Percentiles rank a stretch among this genome's conserved stretches.
Conservation (phyloP, 2,797 vertebrate genomes). For the Zenarchopterus dispar region DNA sequence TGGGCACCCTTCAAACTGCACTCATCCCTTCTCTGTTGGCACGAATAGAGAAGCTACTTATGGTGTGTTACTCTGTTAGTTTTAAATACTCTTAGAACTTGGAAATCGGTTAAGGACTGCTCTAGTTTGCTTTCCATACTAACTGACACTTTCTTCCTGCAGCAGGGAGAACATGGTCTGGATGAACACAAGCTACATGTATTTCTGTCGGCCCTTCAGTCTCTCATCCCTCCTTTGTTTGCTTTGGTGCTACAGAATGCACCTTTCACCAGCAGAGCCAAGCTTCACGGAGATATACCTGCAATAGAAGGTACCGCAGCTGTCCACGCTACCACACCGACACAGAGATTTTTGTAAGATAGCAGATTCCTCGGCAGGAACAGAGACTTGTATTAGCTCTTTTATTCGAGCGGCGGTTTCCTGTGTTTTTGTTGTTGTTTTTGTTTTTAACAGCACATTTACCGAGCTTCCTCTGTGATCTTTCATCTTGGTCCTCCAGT, state of each 20-base stretch:
- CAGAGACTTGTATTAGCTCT: neutral
- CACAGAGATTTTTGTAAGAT: neutral
- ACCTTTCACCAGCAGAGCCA: constrained; percentile 92
- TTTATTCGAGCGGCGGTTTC: neutral
- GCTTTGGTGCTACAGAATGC: constrained; percentile 94
- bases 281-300: constrained; percentile 88
- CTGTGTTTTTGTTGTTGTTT: neutral
- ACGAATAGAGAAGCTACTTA: constrained; percentile 95
- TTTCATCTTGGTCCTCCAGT: constrained; percentile 76
- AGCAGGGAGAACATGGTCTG: constrained; percentile 94
- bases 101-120: neutral
- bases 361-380: neutral
- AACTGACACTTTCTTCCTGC: constrained; percentile 26
- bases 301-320: constrained; percentile 90
- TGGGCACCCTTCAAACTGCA: constrained; percentile 90
- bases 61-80: constrained; percentile 72
- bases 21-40: constrained; percentile 93
- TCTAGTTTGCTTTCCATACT: neutral
- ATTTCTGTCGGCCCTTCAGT: constrained; percentile 95
- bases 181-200: constrained; percentile 97
- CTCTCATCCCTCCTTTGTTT: constrained; percentile 94
- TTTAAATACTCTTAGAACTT: neutral
- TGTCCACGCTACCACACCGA: neutral
- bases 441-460: neutral
- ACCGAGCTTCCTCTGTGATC: neutral